Conservation (phyloP, 2,888 invertebrate genomes). For the Scrobipalpa costella region DNA sequence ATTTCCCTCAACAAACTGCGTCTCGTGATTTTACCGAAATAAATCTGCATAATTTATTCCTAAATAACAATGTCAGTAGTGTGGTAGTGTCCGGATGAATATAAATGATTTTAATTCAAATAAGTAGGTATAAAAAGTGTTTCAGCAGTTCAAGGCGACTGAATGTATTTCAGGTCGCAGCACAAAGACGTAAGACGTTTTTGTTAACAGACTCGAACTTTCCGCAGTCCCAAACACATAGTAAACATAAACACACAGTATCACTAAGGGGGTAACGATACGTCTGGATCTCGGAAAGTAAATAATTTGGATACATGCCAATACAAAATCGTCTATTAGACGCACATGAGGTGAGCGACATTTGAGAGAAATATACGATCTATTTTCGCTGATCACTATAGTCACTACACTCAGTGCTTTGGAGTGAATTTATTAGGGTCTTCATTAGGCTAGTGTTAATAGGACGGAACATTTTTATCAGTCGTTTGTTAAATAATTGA, state of each 20-base stretch:
- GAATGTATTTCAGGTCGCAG: not conserved
- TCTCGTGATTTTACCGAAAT: not conserved
- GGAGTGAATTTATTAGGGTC: slow-evolving; percentile 34
- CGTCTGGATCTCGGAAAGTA: slow-evolving; percentile 53
- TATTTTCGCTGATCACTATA: slow-evolving; percentile 68
- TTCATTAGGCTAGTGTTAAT: slow-evolving; percentile 18
- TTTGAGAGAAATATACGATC: slow-evolving; percentile 58
- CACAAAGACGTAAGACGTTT: slow-evolving; percentile 24
- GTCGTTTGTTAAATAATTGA: slow-evolving; percentile 29
- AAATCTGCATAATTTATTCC: slow-evolving; percentile 12
- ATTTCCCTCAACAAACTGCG: not conserved
- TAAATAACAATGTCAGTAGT: slow-evolving; percentile 10
- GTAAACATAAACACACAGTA: slow-evolving; percentile 52
- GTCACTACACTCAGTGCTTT: slow-evolving; percentile 38
- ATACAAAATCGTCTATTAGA: slow-evolving; percentile 61
- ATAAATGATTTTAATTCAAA: not conserved
- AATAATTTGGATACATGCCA: slow-evolving; percentile 67
- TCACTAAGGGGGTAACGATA: slow-evolving; percentile 36
- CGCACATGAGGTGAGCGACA: slow-evolving; percentile 70
- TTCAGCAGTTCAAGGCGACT: slow-evolving; percentile 27
- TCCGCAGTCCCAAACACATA: slow-evolving; percentile 2
- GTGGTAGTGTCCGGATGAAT: not conserved
- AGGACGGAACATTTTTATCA: slow-evolving; percentile 25
- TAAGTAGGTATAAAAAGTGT: slow-evolving; percentile 15
- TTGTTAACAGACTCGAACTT: slow-evolving; percentile 21